Evolutionary conservation across 2,888 invertebrate genomes (phyloP), one percentile per base, ranked within the genome.

Genomic region (Sisyra terminalis): DNA sequence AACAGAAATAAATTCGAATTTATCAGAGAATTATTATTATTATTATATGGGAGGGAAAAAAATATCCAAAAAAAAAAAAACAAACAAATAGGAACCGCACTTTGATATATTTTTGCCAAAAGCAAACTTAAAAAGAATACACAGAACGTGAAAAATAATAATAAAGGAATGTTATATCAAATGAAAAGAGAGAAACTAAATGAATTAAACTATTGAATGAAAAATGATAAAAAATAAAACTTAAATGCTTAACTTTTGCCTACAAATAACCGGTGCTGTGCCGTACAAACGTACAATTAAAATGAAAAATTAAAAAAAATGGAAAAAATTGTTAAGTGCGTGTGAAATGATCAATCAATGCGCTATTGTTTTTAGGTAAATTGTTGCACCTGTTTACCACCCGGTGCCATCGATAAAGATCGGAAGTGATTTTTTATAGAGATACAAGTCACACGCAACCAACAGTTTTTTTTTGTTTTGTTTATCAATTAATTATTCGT

Each of bases 61-160:
- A 34, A 14, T 34, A 15, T 34, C 11, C 13, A 34, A 15, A 13
- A 29, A 39, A 29, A 24, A 9, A 14, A n/a, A 14, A 3, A 15
- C 9, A 15, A 34, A 34, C 10, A 32, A 41, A 41, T 34, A 34
- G 14, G 18, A 41, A 41, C 32, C 34, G 41, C 41, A 34, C 24
- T 5, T 24, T 24, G 24, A 5, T 24, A 24, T 24, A 24, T 24
- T 24, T 24, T 7, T 24, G 24, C 24, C 24, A 24, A 24, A 24
- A 24, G 24, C 24, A 24, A 3, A 24, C 5, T 24, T 24, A 24
- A 24, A 7, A 24, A 24, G 7, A 24, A 24, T 24, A 24, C 24
- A 24, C 7, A 24, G 24, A 24, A 24, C 24, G 24, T 24, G 24
- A 24, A 24, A n/a, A n/a, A n/a, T n/a, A n/a, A n/a, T n/a, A n/a